These are phyloP conservation scores for Drosophila koepferae DNA, from an alignment of 2,888 invertebrate species.

Conservation along the genomic window DNA sequence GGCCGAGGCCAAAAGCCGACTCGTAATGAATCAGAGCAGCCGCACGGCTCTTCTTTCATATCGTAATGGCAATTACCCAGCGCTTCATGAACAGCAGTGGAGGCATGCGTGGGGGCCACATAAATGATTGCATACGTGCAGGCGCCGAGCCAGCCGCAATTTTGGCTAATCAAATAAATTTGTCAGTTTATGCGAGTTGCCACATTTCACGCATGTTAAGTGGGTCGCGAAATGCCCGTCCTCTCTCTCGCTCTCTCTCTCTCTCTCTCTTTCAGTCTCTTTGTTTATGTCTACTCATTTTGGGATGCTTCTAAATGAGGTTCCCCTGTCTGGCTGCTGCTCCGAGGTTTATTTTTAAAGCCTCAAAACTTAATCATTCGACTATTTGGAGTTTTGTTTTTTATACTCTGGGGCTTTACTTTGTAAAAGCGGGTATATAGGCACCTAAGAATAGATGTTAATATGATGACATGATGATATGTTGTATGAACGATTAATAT, in stretches of 20 bases:
- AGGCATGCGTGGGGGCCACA: conserved; percentile 9
- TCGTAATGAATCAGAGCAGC: conserved; percentile 28
- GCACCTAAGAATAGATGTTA: background rate
- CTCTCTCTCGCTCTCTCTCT: too few relatives aligned
- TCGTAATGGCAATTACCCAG: conserved; percentile 45
- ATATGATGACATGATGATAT: background rate
- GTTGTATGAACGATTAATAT: background rate
- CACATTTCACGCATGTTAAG: conserved; percentile 66
- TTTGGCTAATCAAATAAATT: conserved; percentile 65
- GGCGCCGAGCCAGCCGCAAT: conserved; percentile 32
- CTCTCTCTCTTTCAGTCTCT: background rate
- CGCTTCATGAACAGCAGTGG: background rate
- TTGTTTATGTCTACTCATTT: background rate
- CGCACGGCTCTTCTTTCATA: background rate
- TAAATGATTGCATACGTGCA: conserved; percentile 65
- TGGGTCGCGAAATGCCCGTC: conserved; percentile 8
- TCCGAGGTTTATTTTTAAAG: conserved; percentile 39
- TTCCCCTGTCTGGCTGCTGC: conserved; percentile 2
- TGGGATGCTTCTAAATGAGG: background rate
- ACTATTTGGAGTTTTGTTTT: conserved; percentile 40
- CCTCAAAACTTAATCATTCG: conserved; percentile 54
- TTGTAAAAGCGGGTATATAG: background rate
- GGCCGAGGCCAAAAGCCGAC: conserved; percentile 4
- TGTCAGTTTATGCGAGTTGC: conserved; percentile 62
- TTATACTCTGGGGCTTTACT: background rate